phyloP scores from a whole-genome alignment of 2,113 vertebrate genomes.

The Cyrtonyx montezumae region DNA sequence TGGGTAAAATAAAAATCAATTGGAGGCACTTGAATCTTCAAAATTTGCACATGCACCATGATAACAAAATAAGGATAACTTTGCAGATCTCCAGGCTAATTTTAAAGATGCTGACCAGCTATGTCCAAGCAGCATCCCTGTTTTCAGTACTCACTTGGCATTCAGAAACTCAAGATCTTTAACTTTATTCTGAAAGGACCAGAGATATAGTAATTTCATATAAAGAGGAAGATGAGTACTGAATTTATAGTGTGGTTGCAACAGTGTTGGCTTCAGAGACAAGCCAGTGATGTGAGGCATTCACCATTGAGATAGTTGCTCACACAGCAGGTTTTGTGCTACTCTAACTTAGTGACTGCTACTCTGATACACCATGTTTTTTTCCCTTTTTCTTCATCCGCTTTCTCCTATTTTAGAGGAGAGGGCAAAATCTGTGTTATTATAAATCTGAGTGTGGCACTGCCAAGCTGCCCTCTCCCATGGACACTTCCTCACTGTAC shows the following conservation, averaged over 20 bases:
- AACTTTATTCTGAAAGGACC: background rate
- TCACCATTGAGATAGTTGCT: background rate
- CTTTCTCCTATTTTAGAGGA: conserved; percentile 17
- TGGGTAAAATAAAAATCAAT: background rate
- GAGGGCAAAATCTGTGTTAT: background rate
- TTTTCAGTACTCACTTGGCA: background rate
- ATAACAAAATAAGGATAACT: background rate
- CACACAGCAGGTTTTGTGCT: background rate
- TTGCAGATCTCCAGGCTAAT: background rate
- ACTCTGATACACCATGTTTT: background rate
- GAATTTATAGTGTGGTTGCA: background rate
- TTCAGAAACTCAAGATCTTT: background rate
- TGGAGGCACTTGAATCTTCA: background rate
- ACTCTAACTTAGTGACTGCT: background rate
- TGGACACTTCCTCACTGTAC: background rate
- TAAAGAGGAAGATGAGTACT: background rate
- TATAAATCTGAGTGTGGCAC: background rate
- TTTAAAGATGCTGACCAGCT: background rate
- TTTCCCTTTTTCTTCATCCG: background rate
- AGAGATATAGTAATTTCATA: background rate
- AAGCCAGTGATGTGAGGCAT: background rate
- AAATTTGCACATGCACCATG: background rate
- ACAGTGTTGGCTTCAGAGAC: background rate
- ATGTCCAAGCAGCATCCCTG: background rate
- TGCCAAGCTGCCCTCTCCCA: background rate